Evolutionary conservation across 2,113 vertebrate genomes (phyloP), one percentile per base, ranked within the genome.

Genomic region (Ochotona curzoniae): DNA sequence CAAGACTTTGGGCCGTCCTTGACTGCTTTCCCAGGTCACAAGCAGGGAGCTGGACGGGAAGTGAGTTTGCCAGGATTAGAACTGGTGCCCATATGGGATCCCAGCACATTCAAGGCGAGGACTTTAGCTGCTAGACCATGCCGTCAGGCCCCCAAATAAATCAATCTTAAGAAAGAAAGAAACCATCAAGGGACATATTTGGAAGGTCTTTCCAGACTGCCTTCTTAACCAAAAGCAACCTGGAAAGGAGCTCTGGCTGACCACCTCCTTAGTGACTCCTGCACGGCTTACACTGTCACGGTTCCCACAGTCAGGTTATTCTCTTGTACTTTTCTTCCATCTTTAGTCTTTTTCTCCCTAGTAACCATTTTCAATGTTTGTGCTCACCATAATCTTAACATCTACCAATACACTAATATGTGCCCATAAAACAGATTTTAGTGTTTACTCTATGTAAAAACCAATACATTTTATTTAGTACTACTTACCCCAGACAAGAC

Each of bases 391-490:
- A 67, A 67, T 49, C n/a, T 93, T 91, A 83, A 18, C 70, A 89
- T 44, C 63, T 47, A 80, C 49, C 67, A 61, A 47, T 71, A 74
- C 1, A 23, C 54, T 70, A 70, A 80, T 18, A 70, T 26, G n/a
- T 81, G 8, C 30, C 5, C 75, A 63, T 63, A 12, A 70, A 44
- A 71, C n/a, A 69, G 69, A 83, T 25, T 79, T 76, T 44, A 54
- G 44, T 32, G 14, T 79, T 84, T 73, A 80, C 44, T 90, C 83
- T 23, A 92, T 10, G 21, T 44, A 83, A 89, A 92, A 89, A 70
- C 14, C 20, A 60, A 67, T 20, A 30, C 8, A 78, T 44, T 85
- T 90, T 61, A 86, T n/a, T 30, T 2, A 38, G 17, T 26, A 83
- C 54, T 87, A 60, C 63, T 90, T 79, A 90, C 26, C 81, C 44